Percentiles rank a stretch among this genome's conserved stretches.
Evolutionary conservation across 2,797 vertebrate genomes (phyloP).

Genomic region (Sebastes variabilis): DNA sequence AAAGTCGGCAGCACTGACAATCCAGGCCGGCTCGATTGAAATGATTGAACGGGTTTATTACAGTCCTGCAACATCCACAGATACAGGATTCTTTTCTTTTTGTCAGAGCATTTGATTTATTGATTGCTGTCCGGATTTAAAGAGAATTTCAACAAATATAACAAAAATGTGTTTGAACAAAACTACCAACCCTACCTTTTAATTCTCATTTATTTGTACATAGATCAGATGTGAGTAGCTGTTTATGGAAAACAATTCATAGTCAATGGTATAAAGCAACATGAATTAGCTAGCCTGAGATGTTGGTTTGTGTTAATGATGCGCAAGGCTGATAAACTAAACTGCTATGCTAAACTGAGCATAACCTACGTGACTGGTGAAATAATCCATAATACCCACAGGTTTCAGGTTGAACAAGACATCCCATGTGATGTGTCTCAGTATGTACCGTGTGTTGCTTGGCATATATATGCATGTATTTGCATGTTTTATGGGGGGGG

Average conservation of each 20-base stretch:
- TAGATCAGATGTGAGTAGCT: background rate
- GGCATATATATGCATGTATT: background rate
- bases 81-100: background rate
- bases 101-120: background rate
- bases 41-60: background rate
- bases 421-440: background rate
- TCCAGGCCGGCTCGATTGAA: background rate
- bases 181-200: background rate
- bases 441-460: background rate
- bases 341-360: background rate
- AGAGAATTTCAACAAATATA: background rate
- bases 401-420: slow-evolving; percentile 10
- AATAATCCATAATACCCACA: background rate
- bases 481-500: slow-evolving; percentile 7
- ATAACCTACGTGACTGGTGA: background rate
- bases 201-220: background rate
- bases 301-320: background rate
- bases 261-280: background rate
- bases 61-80: background rate
- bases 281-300: background rate
- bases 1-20: background rate
- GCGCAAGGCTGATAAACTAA: background rate
- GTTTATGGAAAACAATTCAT: background rate
- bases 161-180: background rate
- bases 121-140: background rate